Conservation (phyloP, 2,888 invertebrate genomes). For the Perizoma flavofasciatum region DNA sequence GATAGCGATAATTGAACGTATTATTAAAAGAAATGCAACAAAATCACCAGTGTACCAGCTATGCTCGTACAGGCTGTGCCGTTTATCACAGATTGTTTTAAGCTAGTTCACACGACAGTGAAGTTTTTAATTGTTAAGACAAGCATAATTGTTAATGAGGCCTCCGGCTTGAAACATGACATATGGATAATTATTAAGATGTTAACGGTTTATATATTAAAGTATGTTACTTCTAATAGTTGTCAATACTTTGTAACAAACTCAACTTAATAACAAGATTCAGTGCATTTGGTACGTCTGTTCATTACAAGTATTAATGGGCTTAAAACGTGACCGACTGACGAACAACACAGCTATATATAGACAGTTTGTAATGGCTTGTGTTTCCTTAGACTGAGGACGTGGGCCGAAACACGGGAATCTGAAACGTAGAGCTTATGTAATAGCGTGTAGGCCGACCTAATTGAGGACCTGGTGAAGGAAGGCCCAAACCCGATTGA, state of each 20-base stretch:
- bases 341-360: slow-evolving; percentile 59
- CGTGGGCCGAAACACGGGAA: slow-evolving; percentile 33
- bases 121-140: slow-evolving; percentile 25
- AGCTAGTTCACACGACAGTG: slow-evolving; percentile 24
- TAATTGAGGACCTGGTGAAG: too few relatives aligned
- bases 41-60: slow-evolving; percentile 3
- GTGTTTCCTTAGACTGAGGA: slow-evolving; percentile 55
- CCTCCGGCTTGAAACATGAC: slow-evolving; percentile 1
- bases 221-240: too few relatives aligned
- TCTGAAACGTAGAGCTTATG: slow-evolving; percentile 20
- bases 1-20: too few relatives aligned
- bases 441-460: too few relatives aligned
- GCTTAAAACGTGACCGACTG: slow-evolving; percentile 63
- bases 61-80: slow-evolving; percentile 2
- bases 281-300: slow-evolving; percentile 40
- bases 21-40: too few relatives aligned
- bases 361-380: slow-evolving; percentile 59
- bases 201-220: slow-evolving; percentile 1
- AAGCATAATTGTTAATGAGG: slow-evolving; percentile 22
- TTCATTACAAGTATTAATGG: slow-evolving; percentile 69
- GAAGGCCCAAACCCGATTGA: too few relatives aligned
- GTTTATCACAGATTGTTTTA: slow-evolving; percentile 11
- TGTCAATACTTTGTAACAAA: too few relatives aligned
- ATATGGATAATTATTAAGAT: neutral
- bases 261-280: neutral